These are phyloP conservation scores for Caenorhabditis panamensis DNA, from an alignment of 2,888 invertebrate species.

Conservation along the genomic window DNA sequence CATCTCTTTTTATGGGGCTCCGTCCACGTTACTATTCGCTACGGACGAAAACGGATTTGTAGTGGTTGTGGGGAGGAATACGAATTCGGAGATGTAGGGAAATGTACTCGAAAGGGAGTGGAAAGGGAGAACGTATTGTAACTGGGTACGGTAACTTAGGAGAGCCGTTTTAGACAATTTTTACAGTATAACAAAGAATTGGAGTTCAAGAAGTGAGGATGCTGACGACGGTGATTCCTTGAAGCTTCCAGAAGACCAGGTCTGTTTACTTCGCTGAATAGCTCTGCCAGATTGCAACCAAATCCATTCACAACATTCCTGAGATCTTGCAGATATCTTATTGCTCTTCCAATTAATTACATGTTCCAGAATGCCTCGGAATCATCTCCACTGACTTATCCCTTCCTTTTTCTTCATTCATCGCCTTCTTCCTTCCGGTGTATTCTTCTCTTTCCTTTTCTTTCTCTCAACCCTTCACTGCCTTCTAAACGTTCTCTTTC, in stretches of 20 bases:
- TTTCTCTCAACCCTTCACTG: neutral
- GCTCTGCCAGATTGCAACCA: no score
- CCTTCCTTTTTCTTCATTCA: neutral
- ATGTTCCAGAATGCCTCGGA: neutral
- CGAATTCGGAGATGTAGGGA: neutral
- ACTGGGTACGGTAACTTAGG: neutral
- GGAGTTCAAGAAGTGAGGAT: no score
- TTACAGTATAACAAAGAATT: no score
- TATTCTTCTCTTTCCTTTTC: neutral
- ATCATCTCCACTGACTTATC: neutral
- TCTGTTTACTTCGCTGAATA: no score
- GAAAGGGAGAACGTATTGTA: neutral
- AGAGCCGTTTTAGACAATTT: no score
- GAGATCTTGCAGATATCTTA: no score
- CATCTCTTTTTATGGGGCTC: slow-evolving; percentile 31
- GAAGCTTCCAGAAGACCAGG: no score
- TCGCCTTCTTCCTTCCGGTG: neutral
- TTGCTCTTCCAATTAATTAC: no score
- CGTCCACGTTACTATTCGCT: slow-evolving; percentile 31
- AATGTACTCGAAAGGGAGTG: slow-evolving; percentile 3
- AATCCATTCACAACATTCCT: no score
- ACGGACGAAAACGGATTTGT: slow-evolving; percentile 14
- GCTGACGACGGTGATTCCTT: no score
- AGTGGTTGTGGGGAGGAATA: neutral
- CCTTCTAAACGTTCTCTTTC: neutral